A percentile compares a stretch with the other conserved stretches of the same genome.
Evolutionary conservation across 2,797 vertebrate genomes (phyloP).

Genomic region (Okamejei kenojei): DNA sequence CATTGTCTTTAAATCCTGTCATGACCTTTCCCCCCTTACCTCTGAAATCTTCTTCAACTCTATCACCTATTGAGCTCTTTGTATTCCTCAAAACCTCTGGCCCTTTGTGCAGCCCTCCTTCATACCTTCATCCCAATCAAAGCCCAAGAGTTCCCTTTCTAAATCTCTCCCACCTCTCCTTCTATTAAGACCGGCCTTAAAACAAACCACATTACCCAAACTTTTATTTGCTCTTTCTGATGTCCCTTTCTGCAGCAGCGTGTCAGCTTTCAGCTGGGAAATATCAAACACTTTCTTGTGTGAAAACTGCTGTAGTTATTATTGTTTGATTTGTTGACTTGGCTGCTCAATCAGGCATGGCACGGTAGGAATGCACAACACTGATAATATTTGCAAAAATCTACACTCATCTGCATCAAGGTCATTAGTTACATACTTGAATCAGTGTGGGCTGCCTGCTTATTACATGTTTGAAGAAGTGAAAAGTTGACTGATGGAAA

Average conservation of each 20-base stretch:
- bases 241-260: neutral
- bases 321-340: neutral
- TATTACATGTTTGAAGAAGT: neutral
- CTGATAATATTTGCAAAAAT: neutral
- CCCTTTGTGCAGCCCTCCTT: neutral
- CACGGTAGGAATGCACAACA: neutral
- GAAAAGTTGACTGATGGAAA: neutral
- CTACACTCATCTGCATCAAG: neutral
- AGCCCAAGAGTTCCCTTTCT: neutral
- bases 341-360: neutral
- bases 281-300: neutral
- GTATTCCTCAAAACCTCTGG: neutral
- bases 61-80: neutral
- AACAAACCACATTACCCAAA: neutral
- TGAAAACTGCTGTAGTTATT: neutral
- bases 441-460: neutral
- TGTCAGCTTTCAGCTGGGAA: neutral
- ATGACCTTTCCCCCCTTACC: neutral
- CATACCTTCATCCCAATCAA: neutral
- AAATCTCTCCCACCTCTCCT: neutral
- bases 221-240: neutral
- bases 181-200: neutral
- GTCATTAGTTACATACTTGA: neutral
- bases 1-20: neutral
- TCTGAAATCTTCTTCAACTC: neutral